A percentile compares a stretch with the other conserved stretches of the same genome.
Evolutionary conservation across 2,888 invertebrate species (phyloP).

Genomic region (Meteorus cinctellus): DNA sequence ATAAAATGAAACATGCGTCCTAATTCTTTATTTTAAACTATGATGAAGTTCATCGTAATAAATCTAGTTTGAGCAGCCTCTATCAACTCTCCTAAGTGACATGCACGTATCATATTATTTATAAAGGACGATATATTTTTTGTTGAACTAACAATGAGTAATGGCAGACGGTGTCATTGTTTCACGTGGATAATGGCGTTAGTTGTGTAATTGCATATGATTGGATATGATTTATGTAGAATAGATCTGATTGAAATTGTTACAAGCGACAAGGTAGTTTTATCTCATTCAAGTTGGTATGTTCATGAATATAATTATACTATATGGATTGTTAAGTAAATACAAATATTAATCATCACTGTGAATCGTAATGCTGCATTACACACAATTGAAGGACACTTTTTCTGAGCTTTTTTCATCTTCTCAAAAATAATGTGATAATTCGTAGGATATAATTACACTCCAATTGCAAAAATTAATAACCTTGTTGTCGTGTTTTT

Average conservation of each 20-base stretch:
- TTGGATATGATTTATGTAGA: not conserved
- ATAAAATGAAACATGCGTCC: no score
- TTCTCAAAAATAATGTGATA: not conserved
- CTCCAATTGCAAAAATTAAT: not conserved
- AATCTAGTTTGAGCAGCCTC: not conserved
- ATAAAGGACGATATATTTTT: conserved; percentile 1
- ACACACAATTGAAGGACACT: not conserved
- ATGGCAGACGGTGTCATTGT: not conserved
- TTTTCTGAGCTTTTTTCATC: not conserved
- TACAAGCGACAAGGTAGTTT: not conserved
- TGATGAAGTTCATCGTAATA: no score
- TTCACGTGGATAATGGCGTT: not conserved
- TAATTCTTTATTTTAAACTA: no score
- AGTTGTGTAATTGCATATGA: not conserved
- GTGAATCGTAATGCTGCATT: not conserved
- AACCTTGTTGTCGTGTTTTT: not conserved
- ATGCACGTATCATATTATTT: not conserved
- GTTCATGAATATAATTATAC: not conserved
- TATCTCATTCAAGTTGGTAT: not conserved
- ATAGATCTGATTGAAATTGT: not conserved
- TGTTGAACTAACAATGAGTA: not conserved
- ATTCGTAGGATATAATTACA: not conserved
- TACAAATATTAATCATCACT: not conserved
- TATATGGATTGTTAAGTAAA: not conserved
- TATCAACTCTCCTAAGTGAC: not conserved